Evolutionary conservation across 2,113 vertebrate species (phyloP).

Genomic region (Mesoclemmys tuberculata): DNA sequence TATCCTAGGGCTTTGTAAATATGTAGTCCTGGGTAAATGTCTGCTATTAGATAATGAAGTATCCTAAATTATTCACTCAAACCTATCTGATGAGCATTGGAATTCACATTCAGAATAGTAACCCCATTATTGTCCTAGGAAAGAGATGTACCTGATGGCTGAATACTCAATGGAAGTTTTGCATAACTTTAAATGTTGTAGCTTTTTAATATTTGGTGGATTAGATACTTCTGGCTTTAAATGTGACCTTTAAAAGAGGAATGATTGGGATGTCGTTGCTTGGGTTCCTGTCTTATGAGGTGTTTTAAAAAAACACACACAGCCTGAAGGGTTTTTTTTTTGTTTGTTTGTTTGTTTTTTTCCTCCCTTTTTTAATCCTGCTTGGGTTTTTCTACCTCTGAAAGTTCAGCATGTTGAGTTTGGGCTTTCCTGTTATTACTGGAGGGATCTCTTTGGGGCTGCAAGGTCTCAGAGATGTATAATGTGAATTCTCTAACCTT

Average conservation of each 20-base stretch:
- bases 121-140: not conserved
- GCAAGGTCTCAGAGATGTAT: not conserved
- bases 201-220: not conserved
- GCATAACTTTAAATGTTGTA: not conserved
- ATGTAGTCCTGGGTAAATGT: not conserved
- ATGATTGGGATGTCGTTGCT: not conserved
- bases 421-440: not conserved
- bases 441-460: not conserved
- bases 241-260: not conserved
- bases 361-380: not conserved
- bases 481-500: not conserved
- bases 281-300: not conserved
- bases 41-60: not conserved
- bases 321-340: not conserved
- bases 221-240: not conserved
- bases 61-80: not conserved
- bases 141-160: not conserved
- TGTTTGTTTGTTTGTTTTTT: too few species aligned
- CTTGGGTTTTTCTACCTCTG: not conserved
- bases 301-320: not conserved
- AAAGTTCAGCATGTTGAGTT: not conserved
- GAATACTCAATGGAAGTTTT: not conserved
- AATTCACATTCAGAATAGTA: not conserved
- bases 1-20: not conserved
- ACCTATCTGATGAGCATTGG: not conserved